phyloP scores from a whole-genome alignment of 2,797 vertebrate genomes.

The Crotalus adamanteus region DNA sequence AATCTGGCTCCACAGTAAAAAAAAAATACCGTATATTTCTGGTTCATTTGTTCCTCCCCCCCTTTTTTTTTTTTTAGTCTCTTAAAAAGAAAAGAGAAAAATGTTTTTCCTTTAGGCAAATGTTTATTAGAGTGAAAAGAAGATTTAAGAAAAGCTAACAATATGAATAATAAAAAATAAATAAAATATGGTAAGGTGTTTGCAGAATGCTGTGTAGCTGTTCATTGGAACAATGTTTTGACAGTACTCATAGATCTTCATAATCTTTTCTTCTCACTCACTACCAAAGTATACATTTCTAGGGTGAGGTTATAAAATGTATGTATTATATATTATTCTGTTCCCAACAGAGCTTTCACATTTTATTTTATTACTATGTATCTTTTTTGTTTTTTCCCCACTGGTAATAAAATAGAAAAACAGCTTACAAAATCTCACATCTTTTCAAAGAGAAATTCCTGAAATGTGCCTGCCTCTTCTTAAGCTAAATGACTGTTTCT shows the following conservation, averaged over 20 bases:
- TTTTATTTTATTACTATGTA: constrained; percentile 45
- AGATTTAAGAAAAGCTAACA: background rate
- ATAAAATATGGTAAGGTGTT: constrained; percentile 28
- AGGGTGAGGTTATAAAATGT: constrained; percentile 20
- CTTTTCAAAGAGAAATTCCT: constrained; percentile 42
- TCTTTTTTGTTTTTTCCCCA: constrained; percentile 19
- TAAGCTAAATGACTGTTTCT: constrained; percentile 16
- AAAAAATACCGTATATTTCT: background rate
- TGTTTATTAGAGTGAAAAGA: background rate
- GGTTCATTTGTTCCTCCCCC: background rate
- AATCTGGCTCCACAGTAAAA: background rate
- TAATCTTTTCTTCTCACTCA: constrained; percentile 39
- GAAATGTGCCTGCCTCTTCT: constrained; percentile 10
- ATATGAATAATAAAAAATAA: constrained; percentile 16
- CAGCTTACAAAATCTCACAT: constrained; percentile 34
- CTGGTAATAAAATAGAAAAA: constrained; percentile 41
- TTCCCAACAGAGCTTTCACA: constrained; percentile 43
- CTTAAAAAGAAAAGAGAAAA: background rate
- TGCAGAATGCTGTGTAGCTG: background rate
- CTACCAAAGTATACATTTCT: constrained; percentile 48
- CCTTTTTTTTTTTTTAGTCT: background rate
- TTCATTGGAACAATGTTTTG: constrained; percentile 32
- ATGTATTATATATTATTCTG: constrained; percentile 39
- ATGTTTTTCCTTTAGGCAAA: background rate
- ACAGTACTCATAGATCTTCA: constrained; percentile 33